phyloP scores from a whole-genome alignment of 2,113 vertebrate genomes.

The Meleagris gallopavo region DNA sequence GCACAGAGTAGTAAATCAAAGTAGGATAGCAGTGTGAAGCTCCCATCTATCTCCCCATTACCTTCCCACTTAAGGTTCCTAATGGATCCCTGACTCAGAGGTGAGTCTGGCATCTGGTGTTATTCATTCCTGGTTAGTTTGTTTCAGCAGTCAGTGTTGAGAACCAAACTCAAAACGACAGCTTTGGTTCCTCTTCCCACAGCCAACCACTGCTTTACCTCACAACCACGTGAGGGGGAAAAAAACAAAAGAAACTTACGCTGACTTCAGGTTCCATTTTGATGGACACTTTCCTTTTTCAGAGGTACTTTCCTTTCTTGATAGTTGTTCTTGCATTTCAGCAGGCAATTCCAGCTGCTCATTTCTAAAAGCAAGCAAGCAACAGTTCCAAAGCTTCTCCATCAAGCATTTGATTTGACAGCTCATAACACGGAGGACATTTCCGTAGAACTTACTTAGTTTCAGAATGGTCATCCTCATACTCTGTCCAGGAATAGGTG shows the following conservation, averaged over 20 bases:
- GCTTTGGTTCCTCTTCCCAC: background rate
- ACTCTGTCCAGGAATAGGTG: conserved; percentile 88
- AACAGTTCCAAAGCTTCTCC: background rate
- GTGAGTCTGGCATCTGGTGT: fast-evolving
- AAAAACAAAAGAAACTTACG: conserved; percentile 57
- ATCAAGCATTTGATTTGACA: background rate
- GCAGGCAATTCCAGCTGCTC: conserved; percentile 70
- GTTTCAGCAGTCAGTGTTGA: background rate
- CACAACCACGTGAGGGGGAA: fast-evolving
- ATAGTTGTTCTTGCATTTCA: conserved; percentile 68
- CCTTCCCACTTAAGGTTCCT: background rate
- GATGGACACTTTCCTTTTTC: conserved; percentile 80
- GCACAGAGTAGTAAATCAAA: background rate
- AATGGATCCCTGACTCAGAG: background rate
- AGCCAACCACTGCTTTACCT: background rate
- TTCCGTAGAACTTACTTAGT: conserved; percentile 83
- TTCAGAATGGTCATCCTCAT: conserved; percentile 79
- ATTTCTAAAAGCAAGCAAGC: conserved; percentile 70
- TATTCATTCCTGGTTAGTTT: background rate
- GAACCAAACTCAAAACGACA: background rate
- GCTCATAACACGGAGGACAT: fast-evolving
- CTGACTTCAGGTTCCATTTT: conserved; percentile 50
- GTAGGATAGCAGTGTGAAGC: background rate
- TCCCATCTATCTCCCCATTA: background rate
- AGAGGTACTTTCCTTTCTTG: conserved; percentile 82